Evolutionary conservation across 2,797 vertebrate genomes (phyloP), one percentile per base, ranked within the genome.

Genomic region (Pyrocephalus nanus): DNA sequence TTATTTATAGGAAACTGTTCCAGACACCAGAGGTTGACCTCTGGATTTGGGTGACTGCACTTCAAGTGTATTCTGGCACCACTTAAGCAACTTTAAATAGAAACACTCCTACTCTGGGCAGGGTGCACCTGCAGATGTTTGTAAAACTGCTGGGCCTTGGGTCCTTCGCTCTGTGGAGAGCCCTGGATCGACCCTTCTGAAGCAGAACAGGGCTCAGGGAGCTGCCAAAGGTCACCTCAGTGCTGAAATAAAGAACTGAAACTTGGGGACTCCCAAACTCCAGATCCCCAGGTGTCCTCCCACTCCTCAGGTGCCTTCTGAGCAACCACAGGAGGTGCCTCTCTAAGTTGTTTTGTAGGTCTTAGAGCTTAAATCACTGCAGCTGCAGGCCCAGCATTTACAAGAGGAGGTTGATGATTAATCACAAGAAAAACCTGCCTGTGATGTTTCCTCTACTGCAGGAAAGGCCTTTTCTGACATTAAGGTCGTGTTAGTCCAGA

Each of bases 401-500:
- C 6, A 22, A 34, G 9, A 76, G 17, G 40, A 72, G 36, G 4
- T 2, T 82, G 61, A 9, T 15, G 65, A 12, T 2, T 16, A 70
- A 14, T 2, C 36, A 6, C 0, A 3, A 76, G 32, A 1, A n/a
- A 38, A 89, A 8, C 11, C 12, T 50, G 18, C 2, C 60, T 38
- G 36, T 61, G 50, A 20, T 20, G 26, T 86, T 78, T 47, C 47
- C 19, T n/a, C 20, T 8, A n/a, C 12, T 55, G 7, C 38, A 71
- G 62, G n/a, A 58, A 76, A 45, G 38, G 45, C 10, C 8, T 36
- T 55, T 40, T 9, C 62, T 81, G 78, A 2, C 38, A 21, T 14
- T 29, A 13, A 9, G 8, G 38, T 21, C 73, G 98, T 98, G 93
- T 98, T 98, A 0, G 98, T 98, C 98, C 98, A 98, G 43, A 98